Conservation (phyloP, 2,888 invertebrate genomes). For the Molanna angustata region DNA sequence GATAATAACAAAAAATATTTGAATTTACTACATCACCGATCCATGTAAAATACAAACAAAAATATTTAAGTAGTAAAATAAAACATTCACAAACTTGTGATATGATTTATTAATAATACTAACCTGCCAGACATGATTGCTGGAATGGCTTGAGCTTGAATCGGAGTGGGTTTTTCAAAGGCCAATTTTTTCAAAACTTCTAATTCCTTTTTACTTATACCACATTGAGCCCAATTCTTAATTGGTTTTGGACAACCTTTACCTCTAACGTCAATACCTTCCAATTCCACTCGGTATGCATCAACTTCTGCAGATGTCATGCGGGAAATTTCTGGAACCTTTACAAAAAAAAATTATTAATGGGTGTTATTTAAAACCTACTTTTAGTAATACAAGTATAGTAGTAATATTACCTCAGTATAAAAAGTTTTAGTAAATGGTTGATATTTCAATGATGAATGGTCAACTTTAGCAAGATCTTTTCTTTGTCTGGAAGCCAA, state of each 20-base stretch:
- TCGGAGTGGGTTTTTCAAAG: slow-evolving; percentile 98
- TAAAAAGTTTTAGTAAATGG: slow-evolving; percentile 95
- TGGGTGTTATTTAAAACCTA: no score
- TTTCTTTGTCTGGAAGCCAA: slow-evolving; percentile 89
- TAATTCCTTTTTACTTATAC: slow-evolving; percentile 92
- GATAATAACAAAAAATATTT: no score
- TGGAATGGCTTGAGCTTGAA: slow-evolving; percentile 96
- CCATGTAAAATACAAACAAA: no score
- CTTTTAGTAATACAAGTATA: no score
- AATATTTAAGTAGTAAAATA: no score
- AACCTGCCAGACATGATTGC: slow-evolving; percentile 92
- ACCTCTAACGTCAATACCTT: slow-evolving; percentile 94
- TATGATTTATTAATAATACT: no score
- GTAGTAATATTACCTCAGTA: slow-evolving; percentile 69
- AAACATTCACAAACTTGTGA: no score
- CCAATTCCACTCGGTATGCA: slow-evolving; percentile 81
- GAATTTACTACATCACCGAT: no score
- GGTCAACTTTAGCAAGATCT: slow-evolving; percentile 91
- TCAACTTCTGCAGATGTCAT: slow-evolving; percentile 90
- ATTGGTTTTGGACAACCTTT: slow-evolving; percentile 96
- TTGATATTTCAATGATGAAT: slow-evolving; percentile 80
- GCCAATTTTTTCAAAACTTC: slow-evolving; percentile 85
- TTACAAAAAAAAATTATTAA: slow-evolving; percentile 41
- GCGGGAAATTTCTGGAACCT: slow-evolving; percentile 89
- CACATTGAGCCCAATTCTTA: slow-evolving; percentile 97